Conservation (phyloP, 2,797 vertebrate species). For the Passerculus sandwichensis region DNA sequence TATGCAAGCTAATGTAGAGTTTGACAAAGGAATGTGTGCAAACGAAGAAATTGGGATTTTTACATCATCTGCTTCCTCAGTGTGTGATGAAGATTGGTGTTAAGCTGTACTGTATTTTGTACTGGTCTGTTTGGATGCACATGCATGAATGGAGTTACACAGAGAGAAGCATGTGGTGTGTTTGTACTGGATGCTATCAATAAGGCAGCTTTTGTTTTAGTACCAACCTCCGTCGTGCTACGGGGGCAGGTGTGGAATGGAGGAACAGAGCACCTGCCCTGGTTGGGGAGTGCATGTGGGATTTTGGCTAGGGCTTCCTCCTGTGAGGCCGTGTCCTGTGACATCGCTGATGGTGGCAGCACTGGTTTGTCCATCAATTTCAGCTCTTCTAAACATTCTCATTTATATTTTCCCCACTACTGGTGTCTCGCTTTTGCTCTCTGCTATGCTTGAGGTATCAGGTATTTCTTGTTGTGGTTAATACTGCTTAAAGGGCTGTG, state of each 20-base stretch:
- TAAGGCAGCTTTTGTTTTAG: not conserved
- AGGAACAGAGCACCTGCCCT: not conserved
- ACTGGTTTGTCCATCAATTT: not conserved
- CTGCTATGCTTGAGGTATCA: not conserved
- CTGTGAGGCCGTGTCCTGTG: not conserved
- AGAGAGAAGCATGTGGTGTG: not conserved
- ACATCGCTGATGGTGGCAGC: not conserved
- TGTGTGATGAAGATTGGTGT: not conserved
- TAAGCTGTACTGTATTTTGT: not conserved
- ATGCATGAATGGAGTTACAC: not conserved
- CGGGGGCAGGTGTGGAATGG: accelerated
- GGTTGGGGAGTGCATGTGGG: not conserved
- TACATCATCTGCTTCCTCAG: not conserved
- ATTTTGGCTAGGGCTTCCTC: not conserved
- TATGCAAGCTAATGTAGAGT: not conserved
- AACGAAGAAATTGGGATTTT: not conserved
- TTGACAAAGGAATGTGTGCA: not conserved
- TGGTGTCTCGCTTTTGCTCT: not conserved
- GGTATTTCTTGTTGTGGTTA: not conserved
- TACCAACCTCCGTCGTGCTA: not conserved
- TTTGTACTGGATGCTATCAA: accelerated
- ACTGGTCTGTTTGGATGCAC: accelerated
- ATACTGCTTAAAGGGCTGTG: not conserved
- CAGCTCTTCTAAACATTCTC: not conserved
- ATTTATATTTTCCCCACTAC: not conserved